These are phyloP conservation scores for Lobophora halterata DNA, from an alignment of 2,888 invertebrate species.

Conservation along the genomic window DNA sequence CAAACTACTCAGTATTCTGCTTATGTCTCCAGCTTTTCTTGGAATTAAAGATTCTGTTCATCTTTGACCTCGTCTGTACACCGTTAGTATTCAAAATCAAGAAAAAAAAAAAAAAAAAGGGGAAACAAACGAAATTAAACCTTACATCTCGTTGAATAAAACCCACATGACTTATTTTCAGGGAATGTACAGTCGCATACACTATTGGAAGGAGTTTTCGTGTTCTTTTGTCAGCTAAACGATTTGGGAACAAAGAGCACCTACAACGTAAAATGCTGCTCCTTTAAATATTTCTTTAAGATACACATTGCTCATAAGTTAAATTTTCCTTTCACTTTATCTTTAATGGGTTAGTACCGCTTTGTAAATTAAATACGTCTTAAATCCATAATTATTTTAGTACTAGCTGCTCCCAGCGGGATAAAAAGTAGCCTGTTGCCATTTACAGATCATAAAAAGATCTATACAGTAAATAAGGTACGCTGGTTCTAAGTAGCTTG, in stretches of 20 bases:
- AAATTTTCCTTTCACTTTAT: background rate
- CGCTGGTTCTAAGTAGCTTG: no score
- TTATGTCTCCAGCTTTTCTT: conserved; percentile 9
- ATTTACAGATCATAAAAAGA: no score
- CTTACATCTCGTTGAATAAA: background rate
- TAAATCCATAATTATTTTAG: no score
- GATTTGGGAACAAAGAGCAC: conserved; percentile 50
- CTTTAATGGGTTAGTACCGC: no score
- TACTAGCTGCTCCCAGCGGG: no score
- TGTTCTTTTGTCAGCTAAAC: conserved; percentile 37
- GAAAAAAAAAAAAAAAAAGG: background rate
- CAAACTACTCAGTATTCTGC: conserved; percentile 14
- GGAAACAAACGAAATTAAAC: conserved; percentile 3
- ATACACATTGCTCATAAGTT: conserved; percentile 29
- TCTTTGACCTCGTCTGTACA: conserved; percentile 22
- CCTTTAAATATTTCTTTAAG: conserved; percentile 49
- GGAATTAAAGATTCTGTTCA: conserved; percentile 19
- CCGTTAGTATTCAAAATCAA: conserved; percentile 19
- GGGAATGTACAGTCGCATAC: conserved; percentile 13
- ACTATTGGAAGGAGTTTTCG: conserved; percentile 29
- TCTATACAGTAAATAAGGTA: no score
- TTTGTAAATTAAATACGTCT: no score
- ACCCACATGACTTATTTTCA: background rate
- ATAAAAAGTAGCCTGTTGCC: no score
- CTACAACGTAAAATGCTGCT: conserved; percentile 38